Percentiles rank a stretch among this genome's conserved stretches.
Evolutionary conservation across 2,113 vertebrate species (phyloP).

Genomic region (Glaucomys volans): DNA sequence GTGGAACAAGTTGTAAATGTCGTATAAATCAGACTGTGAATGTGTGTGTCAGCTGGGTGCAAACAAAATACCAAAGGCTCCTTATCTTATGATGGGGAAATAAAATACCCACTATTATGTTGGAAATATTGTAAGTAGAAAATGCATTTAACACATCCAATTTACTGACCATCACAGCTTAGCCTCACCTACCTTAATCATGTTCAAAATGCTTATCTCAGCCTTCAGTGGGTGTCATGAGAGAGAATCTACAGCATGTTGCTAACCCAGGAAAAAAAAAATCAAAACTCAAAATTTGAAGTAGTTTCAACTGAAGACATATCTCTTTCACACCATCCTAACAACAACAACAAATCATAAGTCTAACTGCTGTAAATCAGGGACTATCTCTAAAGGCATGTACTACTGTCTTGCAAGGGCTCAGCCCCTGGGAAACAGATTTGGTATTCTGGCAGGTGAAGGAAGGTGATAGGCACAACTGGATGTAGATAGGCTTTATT

Average conservation of each 20-base stretch:
- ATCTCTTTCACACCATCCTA: neutral
- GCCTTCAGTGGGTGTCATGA: neutral
- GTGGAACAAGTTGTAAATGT: slow-evolving; percentile 66
- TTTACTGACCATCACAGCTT: neutral
- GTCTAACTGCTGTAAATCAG: neutral
- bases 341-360: neutral
- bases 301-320: neutral
- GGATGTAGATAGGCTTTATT: too few relatives aligned
- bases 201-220: neutral
- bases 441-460: too few relatives aligned
- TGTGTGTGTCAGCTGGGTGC: neutral
- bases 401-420: too few relatives aligned
- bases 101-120: neutral
- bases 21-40: slow-evolving; percentile 64
- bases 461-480: too few relatives aligned
- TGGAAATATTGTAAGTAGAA: neutral
- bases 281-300: neutral
- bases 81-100: neutral
- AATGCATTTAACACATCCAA: neutral
- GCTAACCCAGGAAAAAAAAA: neutral
- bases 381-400: neutral
- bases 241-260: neutral
- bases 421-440: too few relatives aligned
- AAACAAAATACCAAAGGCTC: slow-evolving; percentile 49
- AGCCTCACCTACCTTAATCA: neutral